Evolutionary conservation across 2,113 vertebrate genomes (phyloP).

Genomic region (Cepphus grylle): DNA sequence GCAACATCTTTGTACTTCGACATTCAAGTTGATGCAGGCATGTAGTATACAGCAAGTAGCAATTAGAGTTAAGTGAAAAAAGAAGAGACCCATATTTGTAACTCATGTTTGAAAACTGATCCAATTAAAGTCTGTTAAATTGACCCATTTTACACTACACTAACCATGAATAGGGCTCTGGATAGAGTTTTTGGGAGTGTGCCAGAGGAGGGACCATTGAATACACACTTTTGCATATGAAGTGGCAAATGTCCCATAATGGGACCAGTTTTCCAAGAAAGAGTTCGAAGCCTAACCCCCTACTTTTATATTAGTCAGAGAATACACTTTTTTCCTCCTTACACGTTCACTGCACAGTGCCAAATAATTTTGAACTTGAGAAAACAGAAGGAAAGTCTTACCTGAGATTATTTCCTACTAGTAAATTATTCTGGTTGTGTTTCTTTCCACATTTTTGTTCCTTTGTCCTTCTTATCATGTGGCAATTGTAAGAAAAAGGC

Average conservation of each 20-base stretch:
- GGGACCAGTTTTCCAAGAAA: not conserved
- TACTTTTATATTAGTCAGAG: not conserved
- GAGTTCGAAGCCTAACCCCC: not conserved
- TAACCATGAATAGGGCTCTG: constrained; percentile 55
- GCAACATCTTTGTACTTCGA: constrained; percentile 30
- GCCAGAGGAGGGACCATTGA: constrained; percentile 39
- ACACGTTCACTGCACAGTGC: not conserved
- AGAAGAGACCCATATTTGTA: constrained; percentile 46
- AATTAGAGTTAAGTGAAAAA: constrained; percentile 48
- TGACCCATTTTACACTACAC: constrained; percentile 48
- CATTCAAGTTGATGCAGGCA: not conserved
- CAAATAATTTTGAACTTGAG: not conserved
- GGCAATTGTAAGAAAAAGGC: not conserved
- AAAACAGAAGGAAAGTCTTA: not conserved
- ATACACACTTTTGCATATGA: constrained; percentile 13
- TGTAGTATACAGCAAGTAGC: not conserved
- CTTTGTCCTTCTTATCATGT: not conserved
- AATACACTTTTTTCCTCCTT: not conserved
- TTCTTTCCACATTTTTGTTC: not conserved
- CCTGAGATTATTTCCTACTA: not conserved
- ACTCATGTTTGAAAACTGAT: constrained; percentile 62
- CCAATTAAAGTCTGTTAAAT: constrained; percentile 57
- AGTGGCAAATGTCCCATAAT: constrained; percentile 4
- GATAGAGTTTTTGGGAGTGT: constrained; percentile 21
- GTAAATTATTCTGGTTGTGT: not conserved